A percentile compares a stretch with the other conserved stretches of the same genome.
These are phyloP conservation scores for Heterotis niloticus DNA, from an alignment of 2,113 vertebrate genomes.

Conservation along the genomic window DNA sequence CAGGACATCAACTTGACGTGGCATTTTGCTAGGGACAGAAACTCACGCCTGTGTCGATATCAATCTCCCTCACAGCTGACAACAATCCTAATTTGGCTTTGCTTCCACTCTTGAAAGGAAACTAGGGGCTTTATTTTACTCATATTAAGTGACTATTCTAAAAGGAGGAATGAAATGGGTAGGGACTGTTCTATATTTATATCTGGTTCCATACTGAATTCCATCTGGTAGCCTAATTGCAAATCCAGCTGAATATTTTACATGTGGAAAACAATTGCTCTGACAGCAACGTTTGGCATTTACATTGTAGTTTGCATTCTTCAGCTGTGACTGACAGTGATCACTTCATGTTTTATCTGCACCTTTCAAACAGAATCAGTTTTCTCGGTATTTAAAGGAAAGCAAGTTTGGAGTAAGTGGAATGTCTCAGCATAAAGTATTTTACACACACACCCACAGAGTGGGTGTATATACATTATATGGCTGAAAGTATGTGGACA, in stretches of 20 bases:
- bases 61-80: slow-evolving; percentile 55
- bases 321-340: neutral
- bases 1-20: slow-evolving; percentile 60
- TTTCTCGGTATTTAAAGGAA: neutral
- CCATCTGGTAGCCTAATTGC: too few relatives aligned
- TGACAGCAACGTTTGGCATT: neutral
- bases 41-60: slow-evolving; percentile 58
- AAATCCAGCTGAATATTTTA: neutral
- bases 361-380: neutral
- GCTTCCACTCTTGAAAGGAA: slow-evolving; percentile 44
- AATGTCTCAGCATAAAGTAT: neutral
- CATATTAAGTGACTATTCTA: slow-evolving; percentile 50
- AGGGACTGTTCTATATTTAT: slow-evolving; percentile 15
- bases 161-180: slow-evolving; percentile 24
- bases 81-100: slow-evolving; percentile 54
- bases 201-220: neutral
- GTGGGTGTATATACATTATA: too few relatives aligned
- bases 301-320: neutral
- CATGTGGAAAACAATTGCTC: too few relatives aligned
- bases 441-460: too few relatives aligned
- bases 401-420: neutral
- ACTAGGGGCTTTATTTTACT: slow-evolving; percentile 47
- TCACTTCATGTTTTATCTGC: neutral
- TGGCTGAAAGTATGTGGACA: too few relatives aligned
- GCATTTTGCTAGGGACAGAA: slow-evolving; percentile 51